These are phyloP conservation scores for Prionace glauca DNA, from an alignment of 2,797 vertebrate species.

Conservation along the genomic window DNA sequence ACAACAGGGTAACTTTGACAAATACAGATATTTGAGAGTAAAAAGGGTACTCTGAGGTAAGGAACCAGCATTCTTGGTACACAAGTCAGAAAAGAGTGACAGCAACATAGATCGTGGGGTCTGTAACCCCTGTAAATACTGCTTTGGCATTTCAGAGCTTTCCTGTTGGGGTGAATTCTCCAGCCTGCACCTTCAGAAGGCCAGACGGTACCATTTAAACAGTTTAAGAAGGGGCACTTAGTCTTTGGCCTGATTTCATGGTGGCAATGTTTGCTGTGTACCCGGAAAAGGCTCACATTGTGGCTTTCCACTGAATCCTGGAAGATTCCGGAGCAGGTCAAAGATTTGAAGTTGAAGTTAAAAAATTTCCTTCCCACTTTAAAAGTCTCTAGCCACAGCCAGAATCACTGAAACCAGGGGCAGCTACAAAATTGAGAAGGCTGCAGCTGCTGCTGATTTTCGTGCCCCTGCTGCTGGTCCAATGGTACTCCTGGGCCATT, in stretches of 20 bases:
- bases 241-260: not conserved
- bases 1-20: constrained; percentile 28
- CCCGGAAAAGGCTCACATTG: not conserved
- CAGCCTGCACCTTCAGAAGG: not conserved
- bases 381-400: not conserved
- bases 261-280: not conserved
- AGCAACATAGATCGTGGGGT: not conserved
- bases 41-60: not conserved
- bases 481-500: not conserved
- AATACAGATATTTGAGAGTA: not conserved
- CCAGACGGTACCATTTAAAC: constrained; percentile 11
- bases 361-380: too few relatives aligned
- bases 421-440: not conserved
- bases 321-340: not conserved
- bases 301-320: not conserved
- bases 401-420: not conserved
- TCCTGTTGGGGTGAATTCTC: not conserved
- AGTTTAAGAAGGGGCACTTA: not conserved
- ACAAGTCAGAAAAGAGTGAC: not conserved
- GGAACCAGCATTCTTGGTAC: not conserved
- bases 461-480: not conserved
- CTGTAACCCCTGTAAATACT: not conserved
- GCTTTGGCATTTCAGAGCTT: not conserved
- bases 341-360: not conserved
- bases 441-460: not conserved